Evolutionary conservation across 2,888 invertebrate species (phyloP), one percentile per base, ranked within the genome.

Genomic region (Hirtodrosophila trivittata): DNA sequence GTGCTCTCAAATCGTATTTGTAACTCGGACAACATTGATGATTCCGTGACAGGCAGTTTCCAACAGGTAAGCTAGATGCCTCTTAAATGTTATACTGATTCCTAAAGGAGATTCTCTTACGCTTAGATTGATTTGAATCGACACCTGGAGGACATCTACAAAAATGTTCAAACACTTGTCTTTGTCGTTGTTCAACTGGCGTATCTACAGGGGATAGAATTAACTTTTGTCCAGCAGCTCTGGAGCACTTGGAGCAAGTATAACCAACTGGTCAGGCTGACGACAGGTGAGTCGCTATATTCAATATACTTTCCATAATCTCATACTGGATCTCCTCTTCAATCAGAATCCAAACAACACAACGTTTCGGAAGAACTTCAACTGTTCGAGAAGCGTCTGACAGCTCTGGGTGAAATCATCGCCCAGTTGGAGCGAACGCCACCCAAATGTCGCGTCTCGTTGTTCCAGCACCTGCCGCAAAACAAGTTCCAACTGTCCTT

Each of bases 1-100:
- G 80, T 77, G 3, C 72, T 91, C 0, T 87, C 89, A 1, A 91
- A 91, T 75, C 87, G 86, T 14, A 56, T 77, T 3, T 90, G 89
- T 39, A 85, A 89, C 41, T 86, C 88, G 30, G 91, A 91, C 49
- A 89, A 87, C 4, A 91, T 91, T 39, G 91, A 91, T 55, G 91
- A 91, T 66, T 91, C 91, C 0, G 90, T 91, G 0, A 91, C 91
- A 1, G 99, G 99, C 46, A 97, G 98, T 66, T 99, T 98, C 91
- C 99, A 99, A 92, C 99, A 99, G 94, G 92, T 93, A 46, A 69
- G 42, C 33, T n/a, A 2, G n/a, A n/a, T n/a, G n/a, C 10, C 9
- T 21, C 18, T 5, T 5, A 28, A 9, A 28, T 9, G 2, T 1
- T 9, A 4, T 3, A 9, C 2, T 28, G n/a, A n/a, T 28, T 28